Base-by-base conservation (phyloP, 2,113 vertebrate genomes). In the Sinocyclocheilus anshuiensis region DNA sequence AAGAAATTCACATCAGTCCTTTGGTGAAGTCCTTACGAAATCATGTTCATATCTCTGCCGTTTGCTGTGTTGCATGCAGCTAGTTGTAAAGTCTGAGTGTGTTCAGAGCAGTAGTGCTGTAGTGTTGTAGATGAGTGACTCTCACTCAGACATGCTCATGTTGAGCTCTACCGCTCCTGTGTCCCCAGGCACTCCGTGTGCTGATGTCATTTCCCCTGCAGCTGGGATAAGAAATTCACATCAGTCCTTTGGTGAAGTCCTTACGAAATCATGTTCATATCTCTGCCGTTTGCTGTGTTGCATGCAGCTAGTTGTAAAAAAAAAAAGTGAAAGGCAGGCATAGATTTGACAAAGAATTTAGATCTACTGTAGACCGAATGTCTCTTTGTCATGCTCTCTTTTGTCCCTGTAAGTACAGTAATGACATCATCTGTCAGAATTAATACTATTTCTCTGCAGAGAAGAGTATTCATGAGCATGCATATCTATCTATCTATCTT, bases 131-230 rank as follows among this genome's bases (percentile, higher is more conserved):
- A 22, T 84, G 83, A 77, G 83, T 76, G 72, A 26, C 24, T 80
- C 74, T 77, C 55, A 29, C 86, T 81, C 59, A n/a, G 42, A 87
- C 76, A 84, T 65, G 33, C n/a, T 84, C 77, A 65, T 33, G 55
- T 50, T 29, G 78, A 88, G 80, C 67, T 72, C 71, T 81, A 80
- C 69, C 33, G 84, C 84, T 24, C 45, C 76, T 75, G 16, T 86
- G 81, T 76, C 76, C 77, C 83, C 45, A 82, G 57, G 84, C 74
- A 42, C 42, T 48, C 72, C n/a, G n/a, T 77, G 65, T 86, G 84
- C 82, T 81, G 84, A 86, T 87, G 88, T 87, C 86, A 89, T 74
- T 86, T 89, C 45, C 84, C 89, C 89, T 87, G 69, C 84, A 89
- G 89, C 84, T 81, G 77, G 84, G 83, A 81, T 84, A 48, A 86